phyloP scores from a whole-genome alignment of 37 sponge, comb jelly and placozoan genomes.

The Haliclona indistincta region DNA sequence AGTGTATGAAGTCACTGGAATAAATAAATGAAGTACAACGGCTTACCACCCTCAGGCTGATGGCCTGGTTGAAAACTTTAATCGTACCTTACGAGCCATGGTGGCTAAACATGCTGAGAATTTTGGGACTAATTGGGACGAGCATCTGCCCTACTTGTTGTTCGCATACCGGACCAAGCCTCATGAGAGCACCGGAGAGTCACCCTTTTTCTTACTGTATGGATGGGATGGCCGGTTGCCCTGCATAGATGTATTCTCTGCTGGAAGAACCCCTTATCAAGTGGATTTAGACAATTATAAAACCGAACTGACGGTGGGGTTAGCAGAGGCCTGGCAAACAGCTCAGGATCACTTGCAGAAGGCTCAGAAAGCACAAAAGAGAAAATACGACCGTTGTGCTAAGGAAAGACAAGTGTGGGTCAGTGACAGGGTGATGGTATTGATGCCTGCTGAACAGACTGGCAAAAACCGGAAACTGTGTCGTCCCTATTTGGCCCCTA shows the following conservation, averaged over 20 bases:
- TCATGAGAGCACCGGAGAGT: slow-evolving; percentile 14
- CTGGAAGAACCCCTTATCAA: background rate
- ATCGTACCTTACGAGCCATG: slow-evolving; percentile 1
- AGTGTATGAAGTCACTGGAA: slow-evolving; percentile 1
- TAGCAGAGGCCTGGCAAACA: background rate
- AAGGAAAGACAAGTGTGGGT: background rate
- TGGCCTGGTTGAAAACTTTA: slow-evolving; percentile 1
- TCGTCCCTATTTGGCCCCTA: slow-evolving; percentile 7
- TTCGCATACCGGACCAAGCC: slow-evolving; percentile 23
- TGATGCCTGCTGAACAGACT: background rate
- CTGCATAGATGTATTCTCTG: background rate
- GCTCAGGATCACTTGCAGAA: background rate
- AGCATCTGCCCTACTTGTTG: background rate
- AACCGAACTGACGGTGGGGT: background rate
- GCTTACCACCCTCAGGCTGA: slow-evolving; percentile 18
- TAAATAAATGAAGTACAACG: slow-evolving; percentile 11
- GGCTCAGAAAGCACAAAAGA: slow-evolving; percentile 17
- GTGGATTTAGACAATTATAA: slow-evolving; percentile 32
- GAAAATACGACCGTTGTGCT: background rate
- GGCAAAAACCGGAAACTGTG: background rate
- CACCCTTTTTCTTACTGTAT: slow-evolving; percentile 22
- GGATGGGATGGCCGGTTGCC: slow-evolving; percentile 10
- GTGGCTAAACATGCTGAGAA: background rate
- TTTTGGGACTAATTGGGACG: slow-evolving; percentile 1
- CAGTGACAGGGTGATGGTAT: slow-evolving; percentile 1